phyloP scores from a whole-genome alignment of 2,797 vertebrate species.

The Neoniphon sammara region DNA sequence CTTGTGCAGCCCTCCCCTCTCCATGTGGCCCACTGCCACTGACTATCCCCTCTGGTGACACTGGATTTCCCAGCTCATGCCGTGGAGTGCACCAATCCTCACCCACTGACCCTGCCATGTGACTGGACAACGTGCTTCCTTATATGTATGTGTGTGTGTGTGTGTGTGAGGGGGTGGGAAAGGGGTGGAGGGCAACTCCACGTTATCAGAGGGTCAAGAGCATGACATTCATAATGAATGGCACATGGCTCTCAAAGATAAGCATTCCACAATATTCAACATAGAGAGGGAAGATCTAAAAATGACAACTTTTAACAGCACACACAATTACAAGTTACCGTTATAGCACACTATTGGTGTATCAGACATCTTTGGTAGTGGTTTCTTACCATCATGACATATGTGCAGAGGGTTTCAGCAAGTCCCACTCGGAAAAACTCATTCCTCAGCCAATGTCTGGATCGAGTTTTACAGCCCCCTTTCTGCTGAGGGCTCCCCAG shows the following conservation, averaged over 20 bases:
- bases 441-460: constrained; percentile 70
- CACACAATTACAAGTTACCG: background rate
- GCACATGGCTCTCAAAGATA: constrained; percentile 16
- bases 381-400: constrained; percentile 89
- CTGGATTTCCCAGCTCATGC: constrained; percentile 56
- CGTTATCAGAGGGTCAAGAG: constrained; percentile 44
- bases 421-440: constrained; percentile 77
- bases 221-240: constrained; percentile 58
- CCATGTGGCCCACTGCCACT: constrained; percentile 46
- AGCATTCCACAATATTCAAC: background rate
- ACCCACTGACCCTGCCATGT: constrained; percentile 10
- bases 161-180: constrained; percentile 9
- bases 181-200: background rate
- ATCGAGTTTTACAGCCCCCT: constrained; percentile 25
- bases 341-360: background rate
- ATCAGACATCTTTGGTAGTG: background rate
- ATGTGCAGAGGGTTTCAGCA: constrained; percentile 87
- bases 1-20: constrained; percentile 34
- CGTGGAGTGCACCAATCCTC: constrained; percentile 52
- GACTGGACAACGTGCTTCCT: constrained; percentile 6
- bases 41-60: constrained; percentile 34
- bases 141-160: constrained; percentile 4
- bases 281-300: background rate
- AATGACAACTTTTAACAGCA: background rate
- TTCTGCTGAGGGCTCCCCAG: constrained; percentile 36